phyloP scores from a whole-genome alignment of 2,888 invertebrate species.

The Plemyria rubiginata region DNA sequence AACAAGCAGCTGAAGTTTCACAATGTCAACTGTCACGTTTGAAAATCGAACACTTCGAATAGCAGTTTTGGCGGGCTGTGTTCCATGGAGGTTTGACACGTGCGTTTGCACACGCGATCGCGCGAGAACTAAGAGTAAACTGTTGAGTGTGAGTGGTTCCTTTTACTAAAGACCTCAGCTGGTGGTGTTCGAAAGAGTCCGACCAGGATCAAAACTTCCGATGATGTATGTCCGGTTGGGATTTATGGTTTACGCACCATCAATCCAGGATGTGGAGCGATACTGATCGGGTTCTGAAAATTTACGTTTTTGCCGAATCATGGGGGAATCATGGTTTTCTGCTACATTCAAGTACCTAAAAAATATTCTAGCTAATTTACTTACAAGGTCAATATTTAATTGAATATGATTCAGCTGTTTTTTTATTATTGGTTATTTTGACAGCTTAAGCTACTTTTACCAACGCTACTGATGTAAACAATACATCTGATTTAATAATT shows the following conservation, averaged over 20 bases:
- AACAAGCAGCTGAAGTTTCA: conserved; percentile 57
- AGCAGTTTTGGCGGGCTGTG: conserved; percentile 60
- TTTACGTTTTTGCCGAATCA: conserved; percentile 17
- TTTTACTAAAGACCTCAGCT: conserved; percentile 68
- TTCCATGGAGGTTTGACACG: conserved; percentile 51
- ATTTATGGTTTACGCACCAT: conserved; percentile 45
- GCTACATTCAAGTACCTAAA: conserved; percentile 19
- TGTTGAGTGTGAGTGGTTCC: conserved; percentile 54
- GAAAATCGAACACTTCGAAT: conserved; percentile 50
- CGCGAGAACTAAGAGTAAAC: conserved; percentile 65
- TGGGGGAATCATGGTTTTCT: conserved; percentile 6
- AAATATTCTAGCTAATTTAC: conserved; percentile 16
- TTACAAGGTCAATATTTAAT: conserved; percentile 20
- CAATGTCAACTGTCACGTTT: conserved; percentile 57
- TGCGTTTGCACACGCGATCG: conserved; percentile 56
- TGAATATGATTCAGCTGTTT: conserved; percentile 18
- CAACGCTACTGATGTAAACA: no score
- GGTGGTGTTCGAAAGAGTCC: conserved; percentile 53
- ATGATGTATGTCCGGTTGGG: conserved; percentile 73
- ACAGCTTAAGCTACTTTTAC: background rate
- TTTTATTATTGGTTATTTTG: background rate
- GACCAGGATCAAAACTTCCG: conserved; percentile 63
- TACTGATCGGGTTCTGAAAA: conserved; percentile 35
- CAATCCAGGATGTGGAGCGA: conserved; percentile 38
- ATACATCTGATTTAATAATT: no score